phyloP scores from a whole-genome alignment of 2,888 invertebrate genomes.

The Ellobium chinense region DNA sequence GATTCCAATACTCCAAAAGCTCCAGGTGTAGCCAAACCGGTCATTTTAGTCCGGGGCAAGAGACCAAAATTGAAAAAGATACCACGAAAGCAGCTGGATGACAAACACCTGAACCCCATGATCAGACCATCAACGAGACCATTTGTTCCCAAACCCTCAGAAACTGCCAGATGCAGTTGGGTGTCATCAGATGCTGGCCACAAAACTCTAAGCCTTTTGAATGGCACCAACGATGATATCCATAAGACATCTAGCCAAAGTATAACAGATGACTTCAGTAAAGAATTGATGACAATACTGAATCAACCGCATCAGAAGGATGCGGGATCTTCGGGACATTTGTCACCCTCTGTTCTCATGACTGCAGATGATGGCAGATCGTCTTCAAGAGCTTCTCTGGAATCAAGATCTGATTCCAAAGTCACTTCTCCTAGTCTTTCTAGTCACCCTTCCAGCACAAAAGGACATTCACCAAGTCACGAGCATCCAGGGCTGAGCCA shows the following conservation, averaged over 20 bases:
- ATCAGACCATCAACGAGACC: conserved; percentile 36
- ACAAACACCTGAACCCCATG: conserved; percentile 44
- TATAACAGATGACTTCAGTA: conserved; percentile 1
- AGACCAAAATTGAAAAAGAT: conserved; percentile 35
- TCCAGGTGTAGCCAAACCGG: conserved; percentile 1
- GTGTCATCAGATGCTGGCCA: not conserved
- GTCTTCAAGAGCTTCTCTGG: conserved; percentile 8
- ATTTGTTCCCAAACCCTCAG: conserved; percentile 18
- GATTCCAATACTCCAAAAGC: not conserved
- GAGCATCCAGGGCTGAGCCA: no score
- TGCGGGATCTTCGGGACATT: no score
- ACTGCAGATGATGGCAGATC: not conserved
- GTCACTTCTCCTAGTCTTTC: not conserved
- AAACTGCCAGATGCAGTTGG: not conserved
- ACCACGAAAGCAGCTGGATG: conserved; percentile 8
- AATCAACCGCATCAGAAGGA: not conserved
- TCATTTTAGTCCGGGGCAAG: conserved; percentile 32
- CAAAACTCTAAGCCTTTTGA: no score
- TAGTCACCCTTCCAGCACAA: not conserved
- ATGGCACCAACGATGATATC: not conserved
- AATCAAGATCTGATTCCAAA: conserved; percentile 1
- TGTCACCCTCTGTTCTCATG: conserved; percentile 11
- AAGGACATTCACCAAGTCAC: not conserved
- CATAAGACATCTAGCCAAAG: not conserved
- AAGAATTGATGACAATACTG: not conserved